These are phyloP conservation scores for Henicopernis longicauda DNA, from an alignment of 2,113 vertebrate species.

Conservation along the genomic window DNA sequence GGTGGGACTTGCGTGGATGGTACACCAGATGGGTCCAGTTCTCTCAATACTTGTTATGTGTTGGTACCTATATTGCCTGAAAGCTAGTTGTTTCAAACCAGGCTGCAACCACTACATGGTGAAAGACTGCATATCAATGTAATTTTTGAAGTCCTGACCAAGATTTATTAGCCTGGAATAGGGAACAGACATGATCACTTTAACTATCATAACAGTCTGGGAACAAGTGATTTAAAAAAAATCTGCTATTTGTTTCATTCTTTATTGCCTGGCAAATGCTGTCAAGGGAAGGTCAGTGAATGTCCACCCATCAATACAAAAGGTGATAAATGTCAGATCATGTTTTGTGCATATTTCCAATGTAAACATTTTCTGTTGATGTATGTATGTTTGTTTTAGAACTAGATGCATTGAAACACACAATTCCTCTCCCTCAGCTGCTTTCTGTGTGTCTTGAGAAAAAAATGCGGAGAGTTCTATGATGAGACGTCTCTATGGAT, in stretches of 20 bases:
- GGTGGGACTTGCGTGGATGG: background rate
- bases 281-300: constrained; percentile 17
- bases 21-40: background rate
- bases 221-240: background rate
- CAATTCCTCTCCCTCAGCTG: background rate
- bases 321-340: constrained; percentile 54
- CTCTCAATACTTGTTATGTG: background rate
- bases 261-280: constrained; percentile 33
- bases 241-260: constrained; percentile 11
- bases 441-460: background rate
- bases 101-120: background rate
- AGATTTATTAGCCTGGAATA: constrained; percentile 22
- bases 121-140: background rate
- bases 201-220: background rate
- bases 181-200: constrained; percentile 8
- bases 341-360: background rate
- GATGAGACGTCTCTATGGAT: background rate
- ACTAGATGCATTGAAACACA: background rate
- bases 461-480: background rate
- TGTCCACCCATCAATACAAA: background rate
- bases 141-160: constrained; percentile 14
- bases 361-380: constrained; percentile 45
- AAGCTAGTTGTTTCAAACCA: background rate
- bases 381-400: background rate
- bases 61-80: background rate